Conservation (phyloP, 2,113 vertebrate genomes). For the Neodon shergylaensis region DNA sequence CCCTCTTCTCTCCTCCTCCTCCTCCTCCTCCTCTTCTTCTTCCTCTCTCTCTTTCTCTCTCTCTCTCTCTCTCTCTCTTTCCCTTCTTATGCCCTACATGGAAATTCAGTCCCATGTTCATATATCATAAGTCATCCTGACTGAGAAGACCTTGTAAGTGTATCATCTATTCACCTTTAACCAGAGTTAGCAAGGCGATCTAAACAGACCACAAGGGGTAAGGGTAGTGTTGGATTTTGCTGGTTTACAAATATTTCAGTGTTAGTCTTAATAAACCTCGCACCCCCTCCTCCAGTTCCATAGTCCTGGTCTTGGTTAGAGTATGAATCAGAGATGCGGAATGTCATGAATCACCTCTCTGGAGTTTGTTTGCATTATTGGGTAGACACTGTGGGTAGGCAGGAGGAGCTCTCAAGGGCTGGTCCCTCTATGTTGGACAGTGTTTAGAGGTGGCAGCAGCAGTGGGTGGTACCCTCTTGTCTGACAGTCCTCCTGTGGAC, state of each 20-base stretch:
- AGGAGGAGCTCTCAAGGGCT: no score
- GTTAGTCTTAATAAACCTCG: background rate
- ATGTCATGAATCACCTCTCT: background rate
- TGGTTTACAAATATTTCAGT: background rate
- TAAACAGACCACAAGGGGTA: background rate
- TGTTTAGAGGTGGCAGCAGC: background rate
- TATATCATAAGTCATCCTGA: background rate
- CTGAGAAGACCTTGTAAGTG: background rate
- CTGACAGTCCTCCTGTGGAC: background rate
- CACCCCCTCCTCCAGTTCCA: background rate
- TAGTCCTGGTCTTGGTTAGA: constrained; percentile 45
- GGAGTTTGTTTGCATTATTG: no score
- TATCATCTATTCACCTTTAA: background rate
- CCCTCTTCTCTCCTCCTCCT: no score
- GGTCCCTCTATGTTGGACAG: background rate
- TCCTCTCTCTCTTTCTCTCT: no score
- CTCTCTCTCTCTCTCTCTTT: no score
- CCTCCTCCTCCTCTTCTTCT: no score
- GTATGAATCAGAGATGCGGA: constrained; percentile 40
- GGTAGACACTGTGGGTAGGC: background rate
- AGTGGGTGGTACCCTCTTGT: background rate
- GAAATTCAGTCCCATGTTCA: no score
- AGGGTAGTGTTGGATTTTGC: background rate
- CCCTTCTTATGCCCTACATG: no score
- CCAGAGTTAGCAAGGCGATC: background rate